Conservation (phyloP, 1,140 invertebrate species). For the Phocides pigmalion region DNA sequence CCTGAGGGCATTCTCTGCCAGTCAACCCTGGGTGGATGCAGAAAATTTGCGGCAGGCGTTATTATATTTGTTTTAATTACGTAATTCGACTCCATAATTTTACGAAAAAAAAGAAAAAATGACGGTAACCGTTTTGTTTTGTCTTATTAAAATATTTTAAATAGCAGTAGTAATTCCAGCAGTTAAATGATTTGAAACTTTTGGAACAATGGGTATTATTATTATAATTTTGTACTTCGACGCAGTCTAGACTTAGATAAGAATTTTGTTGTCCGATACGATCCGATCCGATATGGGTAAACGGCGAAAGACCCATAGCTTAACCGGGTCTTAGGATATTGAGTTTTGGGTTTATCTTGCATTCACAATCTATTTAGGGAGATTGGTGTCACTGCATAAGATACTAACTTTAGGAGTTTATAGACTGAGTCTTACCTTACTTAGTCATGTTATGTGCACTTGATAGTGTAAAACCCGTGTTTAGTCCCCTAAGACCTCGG, state of each 20-base stretch:
- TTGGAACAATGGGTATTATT: too few species aligned
- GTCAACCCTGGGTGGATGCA: too few species aligned
- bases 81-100: too few species aligned
- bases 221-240: neutral
- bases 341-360: conserved; percentile 25
- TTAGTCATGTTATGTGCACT: neutral
- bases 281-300: neutral
- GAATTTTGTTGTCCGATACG: neutral
- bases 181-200: too few species aligned
- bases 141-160: too few species aligned
- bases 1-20: too few species aligned
- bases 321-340: conserved; percentile 3
- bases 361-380: conserved; percentile 27
- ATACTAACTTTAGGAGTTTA: conserved; percentile 17
- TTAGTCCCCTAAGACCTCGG: neutral
- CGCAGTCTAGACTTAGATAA: too few species aligned
- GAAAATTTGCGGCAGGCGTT: too few species aligned
- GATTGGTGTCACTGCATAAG: conserved; percentile 22
- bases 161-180: too few species aligned
- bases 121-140: too few species aligned
- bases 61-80: too few species aligned
- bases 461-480: neutral
- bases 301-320: neutral
- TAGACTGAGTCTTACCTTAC: conserved; percentile 3
- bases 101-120: too few species aligned